Evolutionary conservation across 2,888 invertebrate genomes (phyloP), one percentile per base, ranked within the genome.

Genomic region (Alentia gelatinosa): DNA sequence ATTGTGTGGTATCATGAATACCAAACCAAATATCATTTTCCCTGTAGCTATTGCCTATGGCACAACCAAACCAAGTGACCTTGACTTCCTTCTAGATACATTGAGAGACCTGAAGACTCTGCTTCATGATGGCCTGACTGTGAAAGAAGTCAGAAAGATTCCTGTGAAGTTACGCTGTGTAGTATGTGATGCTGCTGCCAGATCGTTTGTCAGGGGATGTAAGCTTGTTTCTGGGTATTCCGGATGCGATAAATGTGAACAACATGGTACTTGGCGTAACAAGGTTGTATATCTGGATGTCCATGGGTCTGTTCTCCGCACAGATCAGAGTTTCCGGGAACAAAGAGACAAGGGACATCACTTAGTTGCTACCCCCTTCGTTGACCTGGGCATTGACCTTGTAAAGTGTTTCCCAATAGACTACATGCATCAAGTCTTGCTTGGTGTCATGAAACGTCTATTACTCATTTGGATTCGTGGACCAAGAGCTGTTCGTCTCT

Each of bases 361-460:
- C 47, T 7, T 19, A 19, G 42, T 39, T 39, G 9, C 15, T 15
- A 12, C 47, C 15, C 75, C 75, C 7, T 75, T 75, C 19, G 75
- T 33, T 33, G 75, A 75, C 33, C 75, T 95, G 15, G 33, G 7
- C 9, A 42, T 42, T 42, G 47, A 42, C 15, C 7, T 42, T 15
- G 15, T 42, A 42, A 42, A 15, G 7, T 15, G 33, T 33, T 75
- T 75, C 56, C 75, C 75, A 33, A 33, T 33, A 9, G 95, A 95
- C 91, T 94, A 94, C 79, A 95, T 95, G 95, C 95, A 95, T 90
- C 92, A 94, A 7, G 93, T 94, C 7, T 95, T 94, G 83, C 89
- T 94, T 23, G 95, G 95, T 88, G 94, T 95, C 9, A 90, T 92
- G 42, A 93, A 92, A 90, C 89, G 92, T 30, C 39, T 94, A 7